phyloP scores from a whole-genome alignment of 2,888 invertebrate genomes.

The Lamellibrachia columna region DNA sequence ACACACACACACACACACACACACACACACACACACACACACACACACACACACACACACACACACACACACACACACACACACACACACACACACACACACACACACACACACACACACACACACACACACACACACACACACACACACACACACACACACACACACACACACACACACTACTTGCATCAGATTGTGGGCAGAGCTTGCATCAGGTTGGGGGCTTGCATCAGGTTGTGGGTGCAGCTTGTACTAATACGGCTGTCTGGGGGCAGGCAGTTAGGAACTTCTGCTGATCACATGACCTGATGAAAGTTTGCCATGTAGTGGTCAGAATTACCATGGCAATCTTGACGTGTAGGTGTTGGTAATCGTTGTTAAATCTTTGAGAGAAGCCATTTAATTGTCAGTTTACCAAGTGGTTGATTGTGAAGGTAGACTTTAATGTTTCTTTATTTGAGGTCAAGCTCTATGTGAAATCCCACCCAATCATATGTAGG shows the following conservation, averaged over 20 bases:
- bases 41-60: not conserved
- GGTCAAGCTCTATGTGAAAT: not conserved
- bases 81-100: not conserved
- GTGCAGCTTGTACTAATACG: slow-evolving; percentile 9
- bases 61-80: not conserved
- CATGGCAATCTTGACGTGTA: not conserved
- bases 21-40: not conserved
- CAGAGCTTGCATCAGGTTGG: not conserved
- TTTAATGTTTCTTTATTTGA: not conserved
- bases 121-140: slow-evolving; percentile 14
- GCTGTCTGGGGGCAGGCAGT: not conserved
- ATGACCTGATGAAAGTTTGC: slow-evolving; percentile 16
- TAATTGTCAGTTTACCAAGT: not conserved
- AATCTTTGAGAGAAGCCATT: not conserved
- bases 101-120: not conserved
- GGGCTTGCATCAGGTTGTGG: slow-evolving; percentile 10
- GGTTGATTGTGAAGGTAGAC: not conserved
- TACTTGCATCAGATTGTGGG: not conserved
- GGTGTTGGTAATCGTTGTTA: not conserved
- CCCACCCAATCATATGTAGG: not conserved
- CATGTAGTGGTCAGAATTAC: not conserved
- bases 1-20: not conserved
- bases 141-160: not conserved
- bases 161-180: not conserved
- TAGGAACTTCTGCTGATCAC: not conserved